These are phyloP conservation scores for Parnassius mnemosyne DNA, from an alignment of 2,888 invertebrate genomes.

Conservation along the genomic window DNA sequence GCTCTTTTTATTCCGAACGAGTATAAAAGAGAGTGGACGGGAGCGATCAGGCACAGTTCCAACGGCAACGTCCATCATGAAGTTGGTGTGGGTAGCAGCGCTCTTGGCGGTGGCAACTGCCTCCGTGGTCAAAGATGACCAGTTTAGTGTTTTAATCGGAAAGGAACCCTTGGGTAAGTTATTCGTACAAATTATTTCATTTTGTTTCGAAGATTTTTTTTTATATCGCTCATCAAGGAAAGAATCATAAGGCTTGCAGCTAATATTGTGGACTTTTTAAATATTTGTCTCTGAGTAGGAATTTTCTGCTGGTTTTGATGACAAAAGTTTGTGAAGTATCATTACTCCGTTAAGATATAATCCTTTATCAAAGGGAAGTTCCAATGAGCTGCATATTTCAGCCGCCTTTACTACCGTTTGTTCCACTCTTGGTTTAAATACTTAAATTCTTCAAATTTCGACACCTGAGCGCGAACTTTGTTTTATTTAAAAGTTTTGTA, in stretches of 20 bases:
- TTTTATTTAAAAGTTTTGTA: too few relatives aligned
- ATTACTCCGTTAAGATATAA: conserved; percentile 8
- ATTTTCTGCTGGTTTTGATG: conserved; percentile 1
- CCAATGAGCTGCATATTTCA: too few relatives aligned
- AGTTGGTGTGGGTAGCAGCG: conserved; percentile 48
- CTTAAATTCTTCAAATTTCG: too few relatives aligned
- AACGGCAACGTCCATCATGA: conserved; percentile 33
- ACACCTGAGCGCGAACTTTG: too few relatives aligned
- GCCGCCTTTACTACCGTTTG: too few relatives aligned
- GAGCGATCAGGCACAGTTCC: conserved; percentile 40
- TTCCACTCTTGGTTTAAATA: too few relatives aligned
- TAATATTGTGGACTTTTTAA: conserved; percentile 9
- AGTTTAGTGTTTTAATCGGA: conserved; percentile 46
- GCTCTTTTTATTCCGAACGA: conserved; percentile 6
- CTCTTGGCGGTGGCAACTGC: conserved; percentile 55
- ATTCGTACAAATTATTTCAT: neutral
- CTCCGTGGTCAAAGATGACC: conserved; percentile 55
- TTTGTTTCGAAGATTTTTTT: neutral
- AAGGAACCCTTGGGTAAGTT: conserved; percentile 60
- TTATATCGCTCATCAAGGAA: conserved; percentile 13
- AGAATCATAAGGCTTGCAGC: neutral
- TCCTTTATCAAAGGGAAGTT: neutral
- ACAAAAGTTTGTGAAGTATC: conserved; percentile 15
- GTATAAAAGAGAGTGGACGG: conserved; percentile 51
- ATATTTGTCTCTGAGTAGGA: conserved; percentile 10